Conservation (phyloP, 2,113 vertebrate species). For the Cheilinus undulatus region DNA sequence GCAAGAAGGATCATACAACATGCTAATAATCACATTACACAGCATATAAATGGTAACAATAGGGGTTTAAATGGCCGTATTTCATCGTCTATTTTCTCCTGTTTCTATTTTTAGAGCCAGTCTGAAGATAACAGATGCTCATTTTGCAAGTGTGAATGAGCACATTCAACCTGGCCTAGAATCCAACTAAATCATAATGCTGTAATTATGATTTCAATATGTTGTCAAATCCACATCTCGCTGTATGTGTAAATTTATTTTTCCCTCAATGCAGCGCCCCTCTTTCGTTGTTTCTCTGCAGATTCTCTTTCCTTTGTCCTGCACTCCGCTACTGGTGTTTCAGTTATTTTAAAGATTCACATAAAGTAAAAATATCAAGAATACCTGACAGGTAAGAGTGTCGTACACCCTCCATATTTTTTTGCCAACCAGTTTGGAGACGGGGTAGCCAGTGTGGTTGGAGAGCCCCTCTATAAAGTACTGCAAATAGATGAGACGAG, state of each 20-base stretch:
- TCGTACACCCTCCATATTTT: slow-evolving; percentile 77
- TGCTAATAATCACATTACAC: slow-evolving; percentile 57
- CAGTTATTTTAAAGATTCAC: slow-evolving; percentile 1
- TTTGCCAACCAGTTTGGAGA: slow-evolving; percentile 59
- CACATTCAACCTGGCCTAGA: slow-evolving; percentile 61
- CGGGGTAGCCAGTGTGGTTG: slow-evolving; percentile 75
- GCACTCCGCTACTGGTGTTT: slow-evolving; percentile 23
- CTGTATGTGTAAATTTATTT: slow-evolving; percentile 33
- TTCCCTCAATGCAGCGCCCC: background rate
- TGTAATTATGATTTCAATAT: slow-evolving; percentile 72
- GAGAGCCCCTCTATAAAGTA: slow-evolving; percentile 71
- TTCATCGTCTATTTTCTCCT: slow-evolving; percentile 57
- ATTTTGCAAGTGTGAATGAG: slow-evolving; percentile 73
- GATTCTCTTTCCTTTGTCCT: slow-evolving; percentile 13
- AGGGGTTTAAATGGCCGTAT: slow-evolving; percentile 40
- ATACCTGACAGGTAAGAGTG: slow-evolving; percentile 79
- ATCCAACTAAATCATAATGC: slow-evolving; percentile 50
- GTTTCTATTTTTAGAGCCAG: slow-evolving; percentile 69
- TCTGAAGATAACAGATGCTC: slow-evolving; percentile 76
- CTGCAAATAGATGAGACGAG: slow-evolving; percentile 46
- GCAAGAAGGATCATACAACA: slow-evolving; percentile 29
- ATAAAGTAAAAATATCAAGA: background rate
- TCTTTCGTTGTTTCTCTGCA: slow-evolving; percentile 10
- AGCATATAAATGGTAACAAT: slow-evolving; percentile 47
- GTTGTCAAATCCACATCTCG: slow-evolving; percentile 51